Evolutionary conservation across 1,140 invertebrate genomes (phyloP).

Genomic region (Danaus plexippus): DNA sequence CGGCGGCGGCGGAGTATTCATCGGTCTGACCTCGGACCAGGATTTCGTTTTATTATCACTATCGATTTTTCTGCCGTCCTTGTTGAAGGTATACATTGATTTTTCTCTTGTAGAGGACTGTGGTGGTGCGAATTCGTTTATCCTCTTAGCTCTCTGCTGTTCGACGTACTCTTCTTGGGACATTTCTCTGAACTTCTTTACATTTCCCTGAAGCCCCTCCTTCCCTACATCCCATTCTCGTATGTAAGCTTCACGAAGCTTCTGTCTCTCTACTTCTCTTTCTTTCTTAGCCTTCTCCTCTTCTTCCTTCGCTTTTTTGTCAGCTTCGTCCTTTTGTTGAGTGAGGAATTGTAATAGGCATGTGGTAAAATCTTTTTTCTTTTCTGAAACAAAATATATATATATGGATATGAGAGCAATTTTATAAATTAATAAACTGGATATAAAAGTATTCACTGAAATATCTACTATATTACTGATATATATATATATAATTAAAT

Average conservation of each 20-base stretch:
- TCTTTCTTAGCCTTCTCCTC: constrained; percentile 58
- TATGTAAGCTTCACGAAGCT: constrained; percentile 72
- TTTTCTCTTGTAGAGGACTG: constrained; percentile 37
- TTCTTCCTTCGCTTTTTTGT: constrained; percentile 62
- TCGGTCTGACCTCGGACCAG: constrained; percentile 60
- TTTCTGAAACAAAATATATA: constrained; percentile 47
- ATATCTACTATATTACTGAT: too few relatives aligned
- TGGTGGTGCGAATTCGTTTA: constrained; percentile 77
- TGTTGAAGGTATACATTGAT: constrained; percentile 45
- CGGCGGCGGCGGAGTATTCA: constrained; percentile 41
- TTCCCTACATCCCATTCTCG: constrained; percentile 81
- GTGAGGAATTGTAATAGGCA: constrained; percentile 67
- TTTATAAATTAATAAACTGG: too few relatives aligned
- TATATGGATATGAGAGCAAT: neutral
- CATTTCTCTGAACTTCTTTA: constrained; percentile 75
- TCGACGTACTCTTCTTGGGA: constrained; percentile 86
- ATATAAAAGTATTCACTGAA: too few relatives aligned
- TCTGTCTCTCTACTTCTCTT: constrained; percentile 63
- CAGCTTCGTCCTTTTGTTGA: constrained; percentile 63
- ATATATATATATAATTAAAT: too few relatives aligned
- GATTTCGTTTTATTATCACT: constrained; percentile 25
- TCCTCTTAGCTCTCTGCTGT: constrained; percentile 78
- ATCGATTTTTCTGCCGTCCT: constrained; percentile 35
- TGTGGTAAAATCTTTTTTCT: constrained; percentile 53
- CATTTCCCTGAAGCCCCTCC: constrained; percentile 54